Evolutionary conservation across 2,797 vertebrate genomes (phyloP).

Genomic region (Tinamus major): DNA sequence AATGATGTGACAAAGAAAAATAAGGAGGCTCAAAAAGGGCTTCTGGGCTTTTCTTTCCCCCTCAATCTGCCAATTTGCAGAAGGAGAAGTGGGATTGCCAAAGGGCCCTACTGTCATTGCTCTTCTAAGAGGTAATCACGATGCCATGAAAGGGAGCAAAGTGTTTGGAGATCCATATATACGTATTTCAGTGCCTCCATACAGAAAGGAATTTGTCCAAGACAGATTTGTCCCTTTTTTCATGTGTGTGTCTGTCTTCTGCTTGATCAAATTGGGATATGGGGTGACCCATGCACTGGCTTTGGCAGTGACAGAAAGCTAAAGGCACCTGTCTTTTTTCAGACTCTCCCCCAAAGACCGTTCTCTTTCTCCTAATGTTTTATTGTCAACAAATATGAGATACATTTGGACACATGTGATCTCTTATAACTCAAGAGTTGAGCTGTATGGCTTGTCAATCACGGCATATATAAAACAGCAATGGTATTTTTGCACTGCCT

Average conservation of each 20-base stretch:
- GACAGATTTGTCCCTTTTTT: not conserved
- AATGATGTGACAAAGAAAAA: constrained; percentile 86
- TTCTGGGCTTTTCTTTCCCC: constrained; percentile 73
- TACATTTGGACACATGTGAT: fast-evolving
- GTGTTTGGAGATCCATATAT: not conserved
- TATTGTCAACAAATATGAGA: not conserved
- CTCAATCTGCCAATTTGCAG: constrained; percentile 62
- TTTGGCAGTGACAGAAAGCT: not conserved
- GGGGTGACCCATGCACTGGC: fast-evolving
- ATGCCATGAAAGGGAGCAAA: constrained; percentile 48
- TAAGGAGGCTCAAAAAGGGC: constrained; percentile 75
- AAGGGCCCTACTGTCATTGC: constrained; percentile 61
- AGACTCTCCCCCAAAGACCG: not conserved
- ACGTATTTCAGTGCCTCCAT: not conserved
- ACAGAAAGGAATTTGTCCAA: constrained; percentile 21
- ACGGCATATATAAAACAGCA: not conserved
- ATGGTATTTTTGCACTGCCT: not conserved
- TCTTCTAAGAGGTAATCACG: constrained; percentile 53
- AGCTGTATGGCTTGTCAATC: not conserved
- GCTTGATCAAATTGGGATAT: not conserved
- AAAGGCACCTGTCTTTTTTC: not conserved
- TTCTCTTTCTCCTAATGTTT: not conserved
- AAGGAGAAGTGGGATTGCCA: constrained; percentile 65
- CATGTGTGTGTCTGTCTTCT: not conserved
- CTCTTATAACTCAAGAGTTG: not conserved